Evolutionary conservation across 2,113 vertebrate genomes (phyloP), one percentile per base, ranked within the genome.

Genomic region (Tetrao urogallus): DNA sequence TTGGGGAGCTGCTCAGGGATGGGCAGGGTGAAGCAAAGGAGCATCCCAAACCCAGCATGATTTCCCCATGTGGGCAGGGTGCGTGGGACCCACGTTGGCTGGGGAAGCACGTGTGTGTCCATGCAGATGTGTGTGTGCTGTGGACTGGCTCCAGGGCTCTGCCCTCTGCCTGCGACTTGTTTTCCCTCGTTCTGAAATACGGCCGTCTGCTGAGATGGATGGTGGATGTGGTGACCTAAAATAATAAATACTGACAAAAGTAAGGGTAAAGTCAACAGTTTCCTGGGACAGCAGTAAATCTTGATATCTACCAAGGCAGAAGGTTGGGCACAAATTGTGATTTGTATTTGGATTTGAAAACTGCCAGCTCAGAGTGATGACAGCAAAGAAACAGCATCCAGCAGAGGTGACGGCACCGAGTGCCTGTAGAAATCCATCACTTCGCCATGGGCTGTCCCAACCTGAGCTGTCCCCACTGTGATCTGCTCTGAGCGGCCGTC

Each of bases 41-140:
- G 50, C 50, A 15, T 25, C 50, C 50, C 25, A 5, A 54, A 10
- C 52, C 52, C 52, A 17, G 27, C 27, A 17, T 30, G 4, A 24
- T 61, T 67, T 86, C 60, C 52, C 17, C 1, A 1, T 8, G 1
- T 18, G 3, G 3, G 6, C 64, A 50, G 82, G 56, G 36, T 56
- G 52, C 1, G 2, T 24, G 30, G 64, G 60, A 48, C 54, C 48
- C 0, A 0, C 0, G 1, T 18, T 24, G 17, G 25, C 18, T 67
- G 1, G 8, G 45, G 17, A 64, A 63, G 0, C 3, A 8, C 69
- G 24, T 1, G 0, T 50, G 21, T 86, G 54, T 30, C 43, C 60
- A 30, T 11, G 8, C 25, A 45, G 64, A 38, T n/a, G 5, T 78
- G 63, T 71, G 52, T 80, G 56, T 40, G 13, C n/a, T 13, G 42